Evolutionary conservation across 2,113 vertebrate genomes (phyloP).

Genomic region (Thymallus thymallus): DNA sequence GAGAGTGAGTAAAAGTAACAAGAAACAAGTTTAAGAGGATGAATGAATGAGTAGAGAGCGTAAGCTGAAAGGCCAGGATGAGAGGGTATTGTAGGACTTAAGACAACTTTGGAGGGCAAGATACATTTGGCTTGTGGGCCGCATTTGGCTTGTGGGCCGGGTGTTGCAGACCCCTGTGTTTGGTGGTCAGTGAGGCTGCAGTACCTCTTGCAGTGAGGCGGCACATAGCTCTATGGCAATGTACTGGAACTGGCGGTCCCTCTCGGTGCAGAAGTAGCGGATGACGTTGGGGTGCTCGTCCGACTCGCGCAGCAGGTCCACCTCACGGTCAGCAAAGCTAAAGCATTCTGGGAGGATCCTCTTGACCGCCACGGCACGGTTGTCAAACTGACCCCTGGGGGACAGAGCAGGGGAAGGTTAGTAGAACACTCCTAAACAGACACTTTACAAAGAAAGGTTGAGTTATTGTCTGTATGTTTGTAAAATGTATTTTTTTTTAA

Average conservation of each 20-base stretch:
- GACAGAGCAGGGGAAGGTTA: background rate
- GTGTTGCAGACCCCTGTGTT: background rate
- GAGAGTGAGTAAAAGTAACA: too few relatives aligned
- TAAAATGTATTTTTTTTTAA: too few relatives aligned
- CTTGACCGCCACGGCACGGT: constrained; percentile 90
- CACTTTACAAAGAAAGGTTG: background rate
- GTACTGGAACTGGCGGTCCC: constrained; percentile 97
- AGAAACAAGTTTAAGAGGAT: too few relatives aligned
- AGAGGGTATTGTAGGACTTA: too few relatives aligned
- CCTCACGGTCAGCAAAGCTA: constrained; percentile 95
- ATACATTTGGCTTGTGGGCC: too few relatives aligned
- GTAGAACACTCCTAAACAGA: background rate
- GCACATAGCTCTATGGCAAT: constrained; percentile 94
- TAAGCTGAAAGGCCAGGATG: background rate
- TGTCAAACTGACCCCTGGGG: constrained; percentile 90
- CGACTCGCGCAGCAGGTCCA: constrained; percentile 90
- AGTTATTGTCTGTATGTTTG: background rate
- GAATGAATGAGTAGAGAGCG: background rate
- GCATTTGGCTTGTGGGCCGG: too few relatives aligned
- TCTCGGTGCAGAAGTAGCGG: constrained; percentile 96
- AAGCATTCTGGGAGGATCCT: constrained; percentile 97
- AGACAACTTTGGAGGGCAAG: background rate
- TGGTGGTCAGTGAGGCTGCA: background rate
- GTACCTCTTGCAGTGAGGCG: constrained; percentile 91
- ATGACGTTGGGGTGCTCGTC: constrained; percentile 97